phyloP scores from a whole-genome alignment of 2,797 vertebrate species.

The Cuniculus paca region DNA sequence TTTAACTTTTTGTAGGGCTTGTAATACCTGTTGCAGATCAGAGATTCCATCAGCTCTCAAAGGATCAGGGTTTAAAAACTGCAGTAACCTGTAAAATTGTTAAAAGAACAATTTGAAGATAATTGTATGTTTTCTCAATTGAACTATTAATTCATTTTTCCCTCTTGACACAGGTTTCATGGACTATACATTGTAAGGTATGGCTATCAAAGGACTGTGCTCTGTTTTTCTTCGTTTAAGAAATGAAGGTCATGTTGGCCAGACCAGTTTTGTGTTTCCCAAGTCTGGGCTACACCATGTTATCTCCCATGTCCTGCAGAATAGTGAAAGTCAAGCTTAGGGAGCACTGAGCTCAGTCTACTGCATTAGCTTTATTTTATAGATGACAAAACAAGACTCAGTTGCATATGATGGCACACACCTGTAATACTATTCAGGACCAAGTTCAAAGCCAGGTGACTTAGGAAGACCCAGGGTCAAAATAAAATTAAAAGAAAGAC shows the following conservation, averaged over 20 bases:
- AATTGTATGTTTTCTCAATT: background rate
- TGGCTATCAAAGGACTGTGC: rapidly evolving
- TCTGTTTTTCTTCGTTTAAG: background rate
- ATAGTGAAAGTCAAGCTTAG: background rate
- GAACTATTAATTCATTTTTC: background rate
- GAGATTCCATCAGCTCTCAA: slow-evolving; percentile 69
- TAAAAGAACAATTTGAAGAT: slow-evolving; percentile 52
- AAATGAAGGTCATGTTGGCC: background rate
- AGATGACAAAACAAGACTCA: background rate
- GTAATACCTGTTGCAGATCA: slow-evolving; percentile 86
- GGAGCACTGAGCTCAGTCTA: background rate
- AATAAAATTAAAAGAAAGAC: background rate
- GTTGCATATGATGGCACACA: background rate
- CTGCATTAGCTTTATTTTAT: background rate
- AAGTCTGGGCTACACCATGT: no score
- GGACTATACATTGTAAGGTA: background rate
- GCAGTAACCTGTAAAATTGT: slow-evolving; percentile 86
- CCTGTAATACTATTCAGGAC: background rate
- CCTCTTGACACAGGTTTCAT: background rate
- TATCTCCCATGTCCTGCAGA: background rate
- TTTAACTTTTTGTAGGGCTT: background rate
- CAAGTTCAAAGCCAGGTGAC: background rate
- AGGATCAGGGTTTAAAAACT: slow-evolving; percentile 85
- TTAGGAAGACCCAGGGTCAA: background rate
- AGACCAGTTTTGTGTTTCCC: background rate